A percentile compares a stretch with the other conserved stretches of the same genome.
Evolutionary conservation across 2,113 vertebrate species (phyloP).

Genomic region (Aptenodytes forsteri): DNA sequence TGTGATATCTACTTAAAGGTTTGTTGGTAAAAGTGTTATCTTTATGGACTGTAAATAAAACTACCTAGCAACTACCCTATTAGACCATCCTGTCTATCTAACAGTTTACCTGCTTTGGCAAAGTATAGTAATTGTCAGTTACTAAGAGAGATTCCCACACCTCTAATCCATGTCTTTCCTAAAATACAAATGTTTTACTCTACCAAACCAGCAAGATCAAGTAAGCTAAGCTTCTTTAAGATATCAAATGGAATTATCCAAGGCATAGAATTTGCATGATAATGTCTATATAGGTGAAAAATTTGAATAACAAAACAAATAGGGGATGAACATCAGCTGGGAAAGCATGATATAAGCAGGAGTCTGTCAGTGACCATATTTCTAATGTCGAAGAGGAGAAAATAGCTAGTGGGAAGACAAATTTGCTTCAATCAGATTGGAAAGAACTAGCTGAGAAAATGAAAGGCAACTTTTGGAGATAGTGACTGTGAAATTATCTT

Average conservation of each 20-base stretch:
- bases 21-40: not conserved
- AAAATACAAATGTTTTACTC: not conserved
- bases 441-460: not conserved
- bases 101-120: not conserved
- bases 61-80: not conserved
- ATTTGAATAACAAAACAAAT: not conserved
- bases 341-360: not conserved
- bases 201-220: not conserved
- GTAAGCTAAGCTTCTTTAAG: not conserved
- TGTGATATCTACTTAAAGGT: not conserved
- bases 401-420: not conserved
- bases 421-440: not conserved
- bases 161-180: not conserved
- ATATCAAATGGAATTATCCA: not conserved
- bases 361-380: not conserved
- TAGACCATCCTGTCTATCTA: not conserved
- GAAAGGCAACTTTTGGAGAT: not conserved
- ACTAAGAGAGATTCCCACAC: not conserved
- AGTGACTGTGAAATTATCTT: not conserved
- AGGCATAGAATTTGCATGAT: not conserved
- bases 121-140: not conserved
- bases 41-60: not conserved
- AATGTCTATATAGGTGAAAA: not conserved
- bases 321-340: not conserved
- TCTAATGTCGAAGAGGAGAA: not conserved